A percentile compares a stretch with the other conserved stretches of the same genome.
phyloP scores from a whole-genome alignment of 2,888 invertebrate species.

The Argynnis bischoffii region DNA sequence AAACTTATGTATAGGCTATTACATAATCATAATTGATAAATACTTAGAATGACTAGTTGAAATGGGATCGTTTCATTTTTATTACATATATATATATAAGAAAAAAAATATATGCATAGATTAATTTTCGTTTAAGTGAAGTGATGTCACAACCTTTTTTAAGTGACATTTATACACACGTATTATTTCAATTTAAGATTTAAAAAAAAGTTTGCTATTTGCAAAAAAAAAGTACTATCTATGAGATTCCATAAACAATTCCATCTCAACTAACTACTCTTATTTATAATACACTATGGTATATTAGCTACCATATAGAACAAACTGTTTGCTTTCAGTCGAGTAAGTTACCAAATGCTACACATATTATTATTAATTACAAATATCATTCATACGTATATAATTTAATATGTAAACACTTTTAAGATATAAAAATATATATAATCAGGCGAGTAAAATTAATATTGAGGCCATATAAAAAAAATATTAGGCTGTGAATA shows the following conservation, averaged over 20 bases:
- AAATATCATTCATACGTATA: neutral
- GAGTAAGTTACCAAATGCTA: constrained; percentile 2
- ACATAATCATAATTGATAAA: neutral
- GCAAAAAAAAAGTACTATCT: neutral
- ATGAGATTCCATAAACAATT: too few relatives aligned
- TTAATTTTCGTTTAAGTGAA: too few relatives aligned
- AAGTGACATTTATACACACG: too few relatives aligned
- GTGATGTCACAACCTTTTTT: too few relatives aligned
- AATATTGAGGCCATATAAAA: too few relatives aligned
- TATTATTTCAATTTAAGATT: too few relatives aligned
- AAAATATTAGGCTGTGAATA: too few relatives aligned
- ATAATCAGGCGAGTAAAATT: too few relatives aligned
- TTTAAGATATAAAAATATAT: neutral
- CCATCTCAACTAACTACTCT: too few relatives aligned
- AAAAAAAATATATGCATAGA: too few relatives aligned
- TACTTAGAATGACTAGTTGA: neutral
- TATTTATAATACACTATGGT: neutral
- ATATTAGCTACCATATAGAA: neutral
- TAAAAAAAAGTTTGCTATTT: neutral
- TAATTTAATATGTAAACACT: neutral
- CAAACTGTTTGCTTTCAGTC: neutral
- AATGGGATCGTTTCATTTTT: too few relatives aligned
- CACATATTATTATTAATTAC: neutral
- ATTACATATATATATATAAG: too few relatives aligned
- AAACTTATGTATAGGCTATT: constrained; percentile 33